phyloP scores from a whole-genome alignment of 2,888 invertebrate genomes.

The Acronicta psi region DNA sequence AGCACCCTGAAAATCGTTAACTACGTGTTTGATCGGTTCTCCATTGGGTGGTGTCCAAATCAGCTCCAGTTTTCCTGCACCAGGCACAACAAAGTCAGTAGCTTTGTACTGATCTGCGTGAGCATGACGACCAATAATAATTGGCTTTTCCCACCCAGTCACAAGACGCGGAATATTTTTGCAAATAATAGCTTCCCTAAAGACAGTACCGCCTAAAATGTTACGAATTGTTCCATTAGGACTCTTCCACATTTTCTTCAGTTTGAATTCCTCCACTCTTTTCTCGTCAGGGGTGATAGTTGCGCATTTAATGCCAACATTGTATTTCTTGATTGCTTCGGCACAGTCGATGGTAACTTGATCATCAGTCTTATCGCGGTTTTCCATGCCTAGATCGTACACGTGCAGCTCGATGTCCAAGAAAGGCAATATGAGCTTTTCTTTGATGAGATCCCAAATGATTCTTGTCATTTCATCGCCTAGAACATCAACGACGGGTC shows the following conservation, averaged over 20 bases:
- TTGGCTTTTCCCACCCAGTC: constrained; percentile 98
- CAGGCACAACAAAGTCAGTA: constrained; percentile 98
- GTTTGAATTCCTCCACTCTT: constrained; percentile 96
- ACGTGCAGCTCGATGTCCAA: constrained; percentile 98
- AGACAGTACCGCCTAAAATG: constrained; percentile 95
- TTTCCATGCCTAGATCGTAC: constrained; percentile 98
- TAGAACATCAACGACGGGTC: constrained; percentile 96
- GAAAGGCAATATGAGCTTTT: constrained; percentile 98
- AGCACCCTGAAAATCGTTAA: constrained; percentile 95
- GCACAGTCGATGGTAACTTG: constrained; percentile 99
- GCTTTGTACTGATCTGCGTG: constrained; percentile 99
- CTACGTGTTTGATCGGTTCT: constrained; percentile 91
- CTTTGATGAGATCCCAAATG: constrained; percentile 99
- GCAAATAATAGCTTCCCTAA: constrained; percentile 96
- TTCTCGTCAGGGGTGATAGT: constrained; percentile 99
- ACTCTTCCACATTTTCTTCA: constrained; percentile 97
- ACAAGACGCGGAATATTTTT: constrained; percentile 98
- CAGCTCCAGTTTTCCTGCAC: constrained; percentile 95
- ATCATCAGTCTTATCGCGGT: constrained; percentile 97
- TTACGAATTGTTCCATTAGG: constrained; percentile 97
- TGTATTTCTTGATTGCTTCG: constrained; percentile 98
- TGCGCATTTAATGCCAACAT: constrained; percentile 99
- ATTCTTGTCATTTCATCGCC: constrained; percentile 99
- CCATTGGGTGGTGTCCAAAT: constrained; percentile 92
- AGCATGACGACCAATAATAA: constrained; percentile 99